phyloP scores from a whole-genome alignment of 2,113 vertebrate genomes.

The Sinocyclocheilus anshuiensis region DNA sequence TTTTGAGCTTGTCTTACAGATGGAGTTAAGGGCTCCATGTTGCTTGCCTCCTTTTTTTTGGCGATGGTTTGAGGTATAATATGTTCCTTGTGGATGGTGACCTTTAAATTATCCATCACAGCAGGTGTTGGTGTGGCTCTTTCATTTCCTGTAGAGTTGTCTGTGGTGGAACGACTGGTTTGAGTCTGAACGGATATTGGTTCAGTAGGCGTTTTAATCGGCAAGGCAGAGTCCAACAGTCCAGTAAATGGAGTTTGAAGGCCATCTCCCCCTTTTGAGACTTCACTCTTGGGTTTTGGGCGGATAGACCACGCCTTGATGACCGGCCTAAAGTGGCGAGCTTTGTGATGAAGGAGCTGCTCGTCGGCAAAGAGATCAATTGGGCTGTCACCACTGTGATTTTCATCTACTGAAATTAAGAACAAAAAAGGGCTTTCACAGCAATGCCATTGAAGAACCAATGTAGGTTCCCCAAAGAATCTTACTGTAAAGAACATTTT shows the following conservation, averaged over 20 bases:
- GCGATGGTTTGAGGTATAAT: slow-evolving; percentile 42
- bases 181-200: background rate
- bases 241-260: slow-evolving; percentile 41
- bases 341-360: slow-evolving; percentile 84
- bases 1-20: slow-evolving; percentile 16
- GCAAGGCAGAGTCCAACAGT: slow-evolving; percentile 39
- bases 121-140: slow-evolving; percentile 1
- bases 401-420: slow-evolving; percentile 75
- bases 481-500: background rate
- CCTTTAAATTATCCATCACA: slow-evolving; percentile 13
- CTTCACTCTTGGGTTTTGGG: slow-evolving; percentile 45
- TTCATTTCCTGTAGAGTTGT: background rate
- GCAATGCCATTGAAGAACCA: background rate
- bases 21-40: slow-evolving; percentile 32
- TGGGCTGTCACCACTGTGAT: slow-evolving; percentile 85
- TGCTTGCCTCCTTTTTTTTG: slow-evolving; percentile 6
- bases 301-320: slow-evolving; percentile 59
- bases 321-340: slow-evolving; percentile 48
- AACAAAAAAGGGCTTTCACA: background rate
- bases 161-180: slow-evolving; percentile 9
- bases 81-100: background rate
- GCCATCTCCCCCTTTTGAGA: background rate
- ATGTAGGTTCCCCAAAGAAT: background rate
- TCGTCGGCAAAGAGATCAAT: slow-evolving; percentile 86
- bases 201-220: accelerated